Evolutionary conservation across 92 coral and sea anemone genomes (phyloP).

Genomic region (Virgularia gustaviana): DNA sequence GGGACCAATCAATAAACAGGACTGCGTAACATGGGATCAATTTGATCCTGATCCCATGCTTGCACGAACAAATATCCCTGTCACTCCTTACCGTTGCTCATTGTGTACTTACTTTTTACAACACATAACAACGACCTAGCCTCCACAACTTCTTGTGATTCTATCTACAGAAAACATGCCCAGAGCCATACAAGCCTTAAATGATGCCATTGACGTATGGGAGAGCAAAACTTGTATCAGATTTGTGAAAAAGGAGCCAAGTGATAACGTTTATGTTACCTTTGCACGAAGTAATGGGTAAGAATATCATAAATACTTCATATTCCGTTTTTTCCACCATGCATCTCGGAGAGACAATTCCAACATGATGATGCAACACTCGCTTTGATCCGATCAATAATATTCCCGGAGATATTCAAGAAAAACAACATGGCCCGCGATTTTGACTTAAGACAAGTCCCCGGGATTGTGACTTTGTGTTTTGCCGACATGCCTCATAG

Average conservation of each 20-base stretch:
- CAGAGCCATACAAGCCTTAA: slow-evolving; percentile 57
- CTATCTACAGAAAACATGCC: slow-evolving; percentile 59
- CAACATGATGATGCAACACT: neutral
- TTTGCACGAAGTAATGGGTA: slow-evolving; percentile 16
- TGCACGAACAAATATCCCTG: too few species aligned
- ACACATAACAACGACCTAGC: neutral
- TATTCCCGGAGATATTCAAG: too few species aligned
- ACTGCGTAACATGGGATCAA: too few species aligned
- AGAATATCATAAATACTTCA: neutral
- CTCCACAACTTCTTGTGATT: neutral
- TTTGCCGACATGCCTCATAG: too few species aligned
- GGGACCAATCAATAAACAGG: too few species aligned
- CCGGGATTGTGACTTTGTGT: too few species aligned
- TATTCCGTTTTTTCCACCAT: neutral
- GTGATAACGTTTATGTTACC: slow-evolving; percentile 11
- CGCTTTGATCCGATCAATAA: too few species aligned
- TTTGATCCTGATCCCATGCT: too few species aligned
- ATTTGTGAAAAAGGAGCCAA: slow-evolving; percentile 55
- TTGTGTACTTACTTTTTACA: too few species aligned
- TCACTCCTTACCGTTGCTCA: too few species aligned
- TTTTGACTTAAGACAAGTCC: too few species aligned
- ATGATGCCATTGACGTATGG: slow-evolving; percentile 68
- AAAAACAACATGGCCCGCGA: too few species aligned
- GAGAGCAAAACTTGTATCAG: slow-evolving; percentile 68
- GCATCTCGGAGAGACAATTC: neutral